Percentiles rank a stretch among this genome's conserved stretches.
phyloP scores from a whole-genome alignment of 2,888 invertebrate genomes.

The Platycheirus rosarum region DNA sequence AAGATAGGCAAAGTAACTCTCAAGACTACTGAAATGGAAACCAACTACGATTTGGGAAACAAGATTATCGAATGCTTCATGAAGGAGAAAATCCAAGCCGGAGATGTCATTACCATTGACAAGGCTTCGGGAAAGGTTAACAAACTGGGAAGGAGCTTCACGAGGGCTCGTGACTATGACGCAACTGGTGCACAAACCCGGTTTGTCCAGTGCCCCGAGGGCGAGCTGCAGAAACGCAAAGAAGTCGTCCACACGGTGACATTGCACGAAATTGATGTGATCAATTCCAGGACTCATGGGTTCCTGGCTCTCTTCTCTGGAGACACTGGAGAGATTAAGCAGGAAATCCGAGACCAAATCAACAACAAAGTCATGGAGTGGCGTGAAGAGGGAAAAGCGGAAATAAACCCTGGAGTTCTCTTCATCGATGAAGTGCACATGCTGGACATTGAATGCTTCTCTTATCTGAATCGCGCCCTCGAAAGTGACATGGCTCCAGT shows the following conservation, averaged over 20 bases:
- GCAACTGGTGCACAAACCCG: slow-evolving; percentile 94
- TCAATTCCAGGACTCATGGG: slow-evolving; percentile 98
- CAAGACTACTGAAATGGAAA: slow-evolving; percentile 99
- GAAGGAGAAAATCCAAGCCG: slow-evolving; percentile 97
- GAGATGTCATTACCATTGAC: slow-evolving; percentile 99
- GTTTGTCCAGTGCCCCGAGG: slow-evolving; percentile 99
- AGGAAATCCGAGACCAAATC: slow-evolving; percentile 98
- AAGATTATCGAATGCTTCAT: slow-evolving; percentile 98
- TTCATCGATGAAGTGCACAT: slow-evolving; percentile 99
- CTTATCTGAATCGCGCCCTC: slow-evolving; percentile 97
- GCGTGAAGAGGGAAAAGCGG: slow-evolving; percentile 99
- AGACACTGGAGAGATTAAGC: slow-evolving; percentile 99
- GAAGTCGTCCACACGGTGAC: slow-evolving; percentile 99
- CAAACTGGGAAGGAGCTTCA: slow-evolving; percentile 95
- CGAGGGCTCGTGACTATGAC: slow-evolving; percentile 98
- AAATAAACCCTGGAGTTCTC: slow-evolving; percentile 98
- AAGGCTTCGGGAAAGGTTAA: slow-evolving; percentile 98
- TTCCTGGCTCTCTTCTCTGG: slow-evolving; percentile 98
- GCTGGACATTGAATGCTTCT: slow-evolving; percentile 99
- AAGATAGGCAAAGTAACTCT: slow-evolving; percentile 95
- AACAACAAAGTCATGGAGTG: slow-evolving; percentile 98
- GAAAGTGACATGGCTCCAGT: slow-evolving; percentile 99
- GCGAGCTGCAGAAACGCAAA: slow-evolving; percentile 98
- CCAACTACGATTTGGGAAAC: slow-evolving; percentile 98
- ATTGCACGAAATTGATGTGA: slow-evolving; percentile 99